phyloP scores from a whole-genome alignment of 2,888 invertebrate genomes.

The Dimorphilus gyrociliatus region DNA sequence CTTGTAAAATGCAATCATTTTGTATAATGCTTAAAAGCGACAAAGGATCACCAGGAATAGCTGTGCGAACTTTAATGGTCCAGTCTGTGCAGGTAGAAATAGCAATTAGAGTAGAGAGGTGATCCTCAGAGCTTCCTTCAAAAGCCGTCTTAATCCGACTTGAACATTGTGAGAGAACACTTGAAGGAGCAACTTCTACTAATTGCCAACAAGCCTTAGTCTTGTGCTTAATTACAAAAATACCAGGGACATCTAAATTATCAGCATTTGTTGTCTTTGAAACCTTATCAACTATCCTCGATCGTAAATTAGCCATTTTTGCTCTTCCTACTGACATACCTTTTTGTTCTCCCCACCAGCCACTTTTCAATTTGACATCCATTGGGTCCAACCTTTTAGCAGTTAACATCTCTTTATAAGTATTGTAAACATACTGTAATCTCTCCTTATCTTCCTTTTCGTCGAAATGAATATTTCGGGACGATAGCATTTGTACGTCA shows the following conservation, averaged over 20 bases:
- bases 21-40: constrained; percentile 10
- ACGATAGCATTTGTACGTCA: constrained; percentile 12
- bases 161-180: constrained; percentile 8
- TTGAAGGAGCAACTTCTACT: constrained; percentile 9
- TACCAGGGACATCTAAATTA: constrained; percentile 12
- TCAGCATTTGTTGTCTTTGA: not conserved
- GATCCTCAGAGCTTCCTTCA: constrained; percentile 8
- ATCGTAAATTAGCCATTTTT: not conserved
- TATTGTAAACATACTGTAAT: constrained; percentile 5
- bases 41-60: constrained; percentile 9
- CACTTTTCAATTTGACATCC: constrained; percentile 14
- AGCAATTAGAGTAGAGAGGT: constrained; percentile 10
- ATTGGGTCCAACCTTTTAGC: constrained; percentile 12
- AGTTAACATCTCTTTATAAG: constrained; percentile 11
- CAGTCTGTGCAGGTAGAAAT: constrained; percentile 12
- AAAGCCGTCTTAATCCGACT: constrained; percentile 11
- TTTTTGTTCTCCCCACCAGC: constrained; percentile 15
- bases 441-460: constrained; percentile 9
- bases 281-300: not conserved
- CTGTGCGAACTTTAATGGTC: constrained; percentile 9
- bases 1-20: constrained; percentile 14
- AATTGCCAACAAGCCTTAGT: constrained; percentile 12
- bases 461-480: constrained; percentile 14
- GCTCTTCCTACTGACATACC: constrained; percentile 5
- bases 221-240: constrained; percentile 14